A percentile compares a stretch with the other conserved stretches of the same genome.
Evolutionary conservation across 2,888 invertebrate genomes (phyloP).

Genomic region (Acleris literana): DNA sequence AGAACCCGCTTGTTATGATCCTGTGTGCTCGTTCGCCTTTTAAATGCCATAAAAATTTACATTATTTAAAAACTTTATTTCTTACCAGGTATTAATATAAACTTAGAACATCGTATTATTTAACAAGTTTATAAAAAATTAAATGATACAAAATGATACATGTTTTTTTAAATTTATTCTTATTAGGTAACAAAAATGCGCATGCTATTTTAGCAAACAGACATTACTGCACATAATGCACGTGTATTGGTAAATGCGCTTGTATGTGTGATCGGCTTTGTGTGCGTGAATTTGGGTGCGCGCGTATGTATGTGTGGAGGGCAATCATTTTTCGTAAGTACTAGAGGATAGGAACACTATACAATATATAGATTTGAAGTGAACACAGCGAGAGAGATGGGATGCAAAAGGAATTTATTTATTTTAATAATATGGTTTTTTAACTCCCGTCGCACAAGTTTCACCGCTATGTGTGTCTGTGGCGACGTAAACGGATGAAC

Average conservation of each 20-base stretch:
- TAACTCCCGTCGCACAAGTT: too few relatives aligned
- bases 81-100: too few relatives aligned
- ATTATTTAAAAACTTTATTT: too few relatives aligned
- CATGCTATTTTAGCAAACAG: constrained; percentile 44
- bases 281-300: constrained; percentile 26
- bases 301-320: constrained; percentile 50
- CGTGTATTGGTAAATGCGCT: constrained; percentile 28
- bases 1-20: too few relatives aligned
- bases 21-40: too few relatives aligned
- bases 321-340: constrained; percentile 74
- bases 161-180: too few relatives aligned
- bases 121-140: too few relatives aligned
- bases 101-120: too few relatives aligned
- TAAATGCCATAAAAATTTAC: too few relatives aligned
- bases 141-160: too few relatives aligned
- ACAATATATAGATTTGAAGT: constrained; percentile 51
- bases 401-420: constrained; percentile 14
- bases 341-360: constrained; percentile 70
- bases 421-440: background rate
- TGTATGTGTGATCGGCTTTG: constrained; percentile 7
- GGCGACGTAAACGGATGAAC: too few relatives aligned
- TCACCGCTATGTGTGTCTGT: too few relatives aligned
- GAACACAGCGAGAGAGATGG: constrained; percentile 36
- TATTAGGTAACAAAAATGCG: constrained; percentile 19
- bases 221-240: constrained; percentile 43